Conservation (phyloP, 1,140 invertebrate species). For the Neodiprion lecontei region DNA sequence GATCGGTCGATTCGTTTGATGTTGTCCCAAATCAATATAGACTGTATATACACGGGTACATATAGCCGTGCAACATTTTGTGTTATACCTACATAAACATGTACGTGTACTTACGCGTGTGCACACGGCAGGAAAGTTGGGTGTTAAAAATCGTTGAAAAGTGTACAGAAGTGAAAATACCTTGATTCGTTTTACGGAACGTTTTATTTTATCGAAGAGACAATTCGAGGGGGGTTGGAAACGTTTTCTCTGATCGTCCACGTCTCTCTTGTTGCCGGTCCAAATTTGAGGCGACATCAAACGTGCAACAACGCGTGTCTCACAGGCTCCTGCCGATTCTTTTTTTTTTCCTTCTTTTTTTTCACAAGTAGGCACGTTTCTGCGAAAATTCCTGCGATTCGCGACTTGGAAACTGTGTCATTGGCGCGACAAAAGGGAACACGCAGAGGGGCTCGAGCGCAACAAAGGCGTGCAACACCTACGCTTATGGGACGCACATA, state of each 20-base stretch:
- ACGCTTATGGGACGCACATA: too few species aligned
- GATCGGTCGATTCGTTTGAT: constrained; percentile 1
- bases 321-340: too few species aligned
- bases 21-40: background rate
- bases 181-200: background rate
- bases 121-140: background rate
- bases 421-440: background rate
- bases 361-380: background rate
- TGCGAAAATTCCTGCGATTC: background rate
- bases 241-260: too few species aligned
- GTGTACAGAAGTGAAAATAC: background rate
- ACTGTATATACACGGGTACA: background rate
- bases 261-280: too few species aligned
- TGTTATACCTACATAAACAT: too few species aligned
- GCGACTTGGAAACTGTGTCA: background rate
- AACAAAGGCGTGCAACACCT: too few species aligned
- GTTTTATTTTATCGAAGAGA: background rate
- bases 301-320: too few species aligned
- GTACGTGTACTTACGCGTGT: background rate
- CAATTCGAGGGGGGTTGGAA: background rate
- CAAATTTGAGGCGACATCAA: too few species aligned
- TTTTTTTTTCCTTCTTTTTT: background rate
- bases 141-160: background rate
- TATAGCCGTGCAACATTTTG: background rate
- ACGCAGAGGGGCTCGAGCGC: background rate